Evolutionary conservation across 2,113 vertebrate genomes (phyloP).

Genomic region (Ariopsis seemanni): DNA sequence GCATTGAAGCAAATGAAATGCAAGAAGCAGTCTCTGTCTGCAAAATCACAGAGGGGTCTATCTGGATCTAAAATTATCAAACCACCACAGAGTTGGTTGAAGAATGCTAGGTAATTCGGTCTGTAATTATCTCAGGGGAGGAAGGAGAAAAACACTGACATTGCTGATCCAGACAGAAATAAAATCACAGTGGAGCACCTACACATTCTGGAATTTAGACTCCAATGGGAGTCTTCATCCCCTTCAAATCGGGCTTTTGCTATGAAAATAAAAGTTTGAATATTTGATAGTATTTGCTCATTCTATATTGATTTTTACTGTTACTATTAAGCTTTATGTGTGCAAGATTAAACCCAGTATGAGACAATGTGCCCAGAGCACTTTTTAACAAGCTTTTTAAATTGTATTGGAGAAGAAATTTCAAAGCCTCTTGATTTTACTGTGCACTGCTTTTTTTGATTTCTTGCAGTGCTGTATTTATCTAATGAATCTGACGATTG

Average conservation of each 20-base stretch:
- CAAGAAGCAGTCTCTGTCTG: not conserved
- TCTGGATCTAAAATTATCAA: constrained; percentile 19
- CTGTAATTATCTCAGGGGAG: not conserved
- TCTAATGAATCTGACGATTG: not conserved
- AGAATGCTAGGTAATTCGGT: not conserved
- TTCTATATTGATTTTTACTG: not conserved
- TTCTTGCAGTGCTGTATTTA: not conserved
- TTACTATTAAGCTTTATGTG: not conserved
- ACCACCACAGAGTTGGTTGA: not conserved
- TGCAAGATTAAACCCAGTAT: not conserved
- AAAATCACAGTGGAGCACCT: not conserved
- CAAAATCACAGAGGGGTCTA: not conserved
- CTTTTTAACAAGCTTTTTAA: constrained; percentile 8
- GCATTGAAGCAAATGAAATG: not conserved
- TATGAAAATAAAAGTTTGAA: not conserved
- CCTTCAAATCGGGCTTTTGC: not conserved
- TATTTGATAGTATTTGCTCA: not conserved
- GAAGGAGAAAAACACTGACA: not conserved
- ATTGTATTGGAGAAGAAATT: not conserved
- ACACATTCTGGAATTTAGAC: not conserved
- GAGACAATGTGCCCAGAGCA: not conserved
- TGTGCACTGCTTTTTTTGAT: not conserved
- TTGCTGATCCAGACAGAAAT: not conserved
- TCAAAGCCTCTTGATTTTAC: not conserved
- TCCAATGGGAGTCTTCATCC: not conserved